phyloP scores from a whole-genome alignment of 2,797 vertebrate genomes.

The Acanthopagrus latus region DNA sequence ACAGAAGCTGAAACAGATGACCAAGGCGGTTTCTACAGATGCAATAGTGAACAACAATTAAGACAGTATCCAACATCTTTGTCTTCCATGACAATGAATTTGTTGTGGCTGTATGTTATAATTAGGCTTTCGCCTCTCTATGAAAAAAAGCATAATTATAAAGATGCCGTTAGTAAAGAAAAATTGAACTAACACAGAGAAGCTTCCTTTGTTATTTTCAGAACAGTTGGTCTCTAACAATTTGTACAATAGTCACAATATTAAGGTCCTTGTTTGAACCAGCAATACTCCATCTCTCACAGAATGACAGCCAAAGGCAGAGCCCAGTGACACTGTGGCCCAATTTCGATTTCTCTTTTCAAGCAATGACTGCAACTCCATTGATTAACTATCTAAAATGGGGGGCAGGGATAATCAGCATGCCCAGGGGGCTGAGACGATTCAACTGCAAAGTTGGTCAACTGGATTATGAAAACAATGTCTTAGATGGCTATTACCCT shows the following conservation, averaged over 20 bases:
- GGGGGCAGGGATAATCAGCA: conserved; percentile 74
- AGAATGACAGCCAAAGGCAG: conserved; percentile 56
- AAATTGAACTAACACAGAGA: neutral
- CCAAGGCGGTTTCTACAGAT: neutral
- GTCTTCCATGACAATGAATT: neutral
- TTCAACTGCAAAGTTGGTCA: conserved; percentile 67
- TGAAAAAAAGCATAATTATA: neutral
- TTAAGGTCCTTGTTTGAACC: conserved; percentile 34
- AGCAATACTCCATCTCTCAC: conserved; percentile 35
- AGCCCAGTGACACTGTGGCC: conserved; percentile 63
- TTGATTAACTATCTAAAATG: conserved; percentile 80
- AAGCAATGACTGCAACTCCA: conserved; percentile 68
- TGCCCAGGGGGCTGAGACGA: conserved; percentile 52
- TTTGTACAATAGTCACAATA: conserved; percentile 40
- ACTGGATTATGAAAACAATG: conserved; percentile 54
- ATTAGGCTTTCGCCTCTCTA: neutral
- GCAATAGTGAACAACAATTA: neutral
- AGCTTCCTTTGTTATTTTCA: conserved; percentile 20
- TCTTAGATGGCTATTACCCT: conserved; percentile 24
- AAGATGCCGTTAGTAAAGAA: neutral
- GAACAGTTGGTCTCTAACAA: conserved; percentile 9
- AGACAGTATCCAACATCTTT: neutral
- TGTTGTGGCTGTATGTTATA: neutral
- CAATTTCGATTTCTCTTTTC: conserved; percentile 75
- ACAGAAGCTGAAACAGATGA: conserved; percentile 1